Evolutionary conservation across 1,140 invertebrate genomes (phyloP).

Genomic region (Stegodyphus mimosarum): DNA sequence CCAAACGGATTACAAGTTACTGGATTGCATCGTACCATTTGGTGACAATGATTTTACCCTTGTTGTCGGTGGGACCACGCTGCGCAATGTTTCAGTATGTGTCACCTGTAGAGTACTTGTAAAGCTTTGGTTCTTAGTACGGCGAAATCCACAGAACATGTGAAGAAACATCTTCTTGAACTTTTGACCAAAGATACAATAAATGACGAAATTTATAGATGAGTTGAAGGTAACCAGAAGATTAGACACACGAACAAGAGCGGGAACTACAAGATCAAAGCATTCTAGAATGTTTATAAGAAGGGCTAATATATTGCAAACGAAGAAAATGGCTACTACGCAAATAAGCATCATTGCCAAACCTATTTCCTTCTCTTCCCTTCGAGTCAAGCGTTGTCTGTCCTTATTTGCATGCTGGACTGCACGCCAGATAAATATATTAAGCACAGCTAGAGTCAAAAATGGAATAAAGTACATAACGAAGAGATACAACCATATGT

Average conservation of each 20-base stretch:
- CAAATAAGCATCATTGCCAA: constrained; percentile 94
- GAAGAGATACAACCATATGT: constrained; percentile 60
- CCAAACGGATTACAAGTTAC: too few relatives aligned
- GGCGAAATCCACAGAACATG: constrained; percentile 32
- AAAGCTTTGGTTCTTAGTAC: constrained; percentile 48
- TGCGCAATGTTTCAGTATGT: constrained; percentile 41
- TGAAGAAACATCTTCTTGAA: constrained; percentile 71
- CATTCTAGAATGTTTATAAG: constrained; percentile 88
- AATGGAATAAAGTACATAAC: constrained; percentile 84
- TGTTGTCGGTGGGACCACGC: constrained; percentile 5
- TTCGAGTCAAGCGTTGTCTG: constrained; percentile 79
- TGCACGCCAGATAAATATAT: constrained; percentile 83
- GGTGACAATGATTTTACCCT: constrained; percentile 12
- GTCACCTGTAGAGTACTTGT: constrained; percentile 53
- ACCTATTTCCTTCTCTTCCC: constrained; percentile 86
- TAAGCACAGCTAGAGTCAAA: constrained; percentile 83
- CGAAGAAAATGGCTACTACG: constrained; percentile 92
- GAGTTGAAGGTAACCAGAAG: constrained; percentile 95
- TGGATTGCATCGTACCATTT: constrained; percentile 11
- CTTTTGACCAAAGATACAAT: constrained; percentile 96
- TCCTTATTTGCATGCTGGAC: constrained; percentile 81
- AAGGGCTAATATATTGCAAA: constrained; percentile 89
- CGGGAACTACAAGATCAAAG: constrained; percentile 63
- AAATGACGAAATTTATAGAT: constrained; percentile 96
- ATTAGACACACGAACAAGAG: constrained; percentile 71